A percentile compares a stretch with the other conserved stretches of the same genome.
Conservation (phyloP, 2,113 vertebrate species). For the Nasalis larvatus region DNA sequence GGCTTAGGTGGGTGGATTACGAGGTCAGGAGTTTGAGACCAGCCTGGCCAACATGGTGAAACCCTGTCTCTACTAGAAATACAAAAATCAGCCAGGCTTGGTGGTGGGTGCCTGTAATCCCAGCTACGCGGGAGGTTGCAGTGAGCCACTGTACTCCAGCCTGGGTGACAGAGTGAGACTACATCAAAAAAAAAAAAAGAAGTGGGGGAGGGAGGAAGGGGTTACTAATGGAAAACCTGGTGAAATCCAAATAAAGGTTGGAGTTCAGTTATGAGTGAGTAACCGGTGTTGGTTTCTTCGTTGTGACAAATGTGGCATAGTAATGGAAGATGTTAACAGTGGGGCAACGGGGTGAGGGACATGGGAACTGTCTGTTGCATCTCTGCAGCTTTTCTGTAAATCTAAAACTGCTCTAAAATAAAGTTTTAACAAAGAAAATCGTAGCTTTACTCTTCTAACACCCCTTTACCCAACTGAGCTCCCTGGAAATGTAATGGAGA, state of each 20-base stretch:
- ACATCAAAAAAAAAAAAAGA: too few relatives aligned
- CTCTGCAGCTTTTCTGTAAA: background rate
- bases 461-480: background rate
- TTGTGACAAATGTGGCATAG: fast-evolving
- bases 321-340: fast-evolving
- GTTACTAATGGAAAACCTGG: background rate
- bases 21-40: too few relatives aligned
- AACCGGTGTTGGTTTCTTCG: fast-evolving
- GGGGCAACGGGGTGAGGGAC: fast-evolving
- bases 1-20: too few relatives aligned
- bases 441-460: background rate
- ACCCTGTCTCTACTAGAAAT: too few relatives aligned
- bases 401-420: background rate
- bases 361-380: fast-evolving
- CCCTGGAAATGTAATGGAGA: background rate
- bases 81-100: too few relatives aligned
- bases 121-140: too few relatives aligned
- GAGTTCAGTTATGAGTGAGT: background rate
- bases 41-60: too few relatives aligned
- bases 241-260: background rate
- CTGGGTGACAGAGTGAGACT: too few relatives aligned
- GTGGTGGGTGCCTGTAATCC: too few relatives aligned
- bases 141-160: too few relatives aligned
- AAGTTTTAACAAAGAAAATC: background rate
- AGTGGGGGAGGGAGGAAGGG: too few relatives aligned